Evolutionary conservation across 2,113 vertebrate genomes (phyloP), one percentile per base, ranked within the genome.

Genomic region (Lophius piscatorius): DNA sequence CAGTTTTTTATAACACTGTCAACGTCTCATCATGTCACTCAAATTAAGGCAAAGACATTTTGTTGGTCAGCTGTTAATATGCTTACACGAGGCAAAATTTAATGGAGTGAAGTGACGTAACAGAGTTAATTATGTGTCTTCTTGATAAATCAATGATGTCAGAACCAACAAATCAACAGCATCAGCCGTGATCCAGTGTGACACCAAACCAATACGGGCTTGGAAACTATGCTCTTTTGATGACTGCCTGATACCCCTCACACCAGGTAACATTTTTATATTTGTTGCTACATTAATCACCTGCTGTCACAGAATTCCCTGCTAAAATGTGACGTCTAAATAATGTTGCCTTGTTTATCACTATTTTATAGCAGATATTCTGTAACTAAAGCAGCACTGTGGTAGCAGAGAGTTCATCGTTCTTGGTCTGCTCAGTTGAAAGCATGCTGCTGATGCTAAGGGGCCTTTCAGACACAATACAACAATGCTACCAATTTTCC

Each of bases 391-490:
- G 60, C 44, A 61, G 35, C 58, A 49, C 74, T 14, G 70, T 42
- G 66, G 46, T 63, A 76, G 76, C 45, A 9, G 57, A 74, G 57
- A 18, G 16, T 7, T 49, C 41, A 41, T 61, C 63, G 66, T 78
- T 75, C 73, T 64, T 76, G 54, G 69, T 74, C 55, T 63, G 62
- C 77, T 71, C 17, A 11, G 46, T 28, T 82, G 34, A 76, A 80
- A 82, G 41, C 49, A n/a, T 21, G n/a, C 66, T 41, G 66, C 67
- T 50, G 67, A 77, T 38, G 57, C 49, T 55, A 73, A 70, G 11
- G 29, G 29, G 29, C 29, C 29, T 31, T 31, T 31, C 29, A 10
- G 29, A 31, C 9, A 31, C 29, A 31, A 31, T 31, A 10, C 11
- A 10, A 31, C 29, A 31, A 31, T 31, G 29, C 9, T 3, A 31